Evolutionary conservation across 2,113 vertebrate species (phyloP).

Genomic region (Macquaria ambigua): DNA sequence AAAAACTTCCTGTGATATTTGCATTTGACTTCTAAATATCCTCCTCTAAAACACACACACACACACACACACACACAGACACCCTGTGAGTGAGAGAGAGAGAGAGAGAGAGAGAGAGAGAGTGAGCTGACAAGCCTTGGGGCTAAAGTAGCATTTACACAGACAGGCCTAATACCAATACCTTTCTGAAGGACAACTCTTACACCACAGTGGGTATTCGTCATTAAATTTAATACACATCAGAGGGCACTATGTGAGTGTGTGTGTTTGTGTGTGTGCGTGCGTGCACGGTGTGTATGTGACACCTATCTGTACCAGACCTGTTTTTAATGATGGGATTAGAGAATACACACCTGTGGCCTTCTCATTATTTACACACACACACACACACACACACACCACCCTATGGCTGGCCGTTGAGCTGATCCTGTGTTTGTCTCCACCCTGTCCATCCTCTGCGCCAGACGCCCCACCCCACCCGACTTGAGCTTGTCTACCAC

Average conservation of each 20-base stretch:
- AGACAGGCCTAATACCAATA: slow-evolving; percentile 49
- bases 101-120: slow-evolving; percentile 6
- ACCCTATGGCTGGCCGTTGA: not conserved
- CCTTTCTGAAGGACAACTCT: slow-evolving; percentile 52
- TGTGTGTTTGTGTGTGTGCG: not conserved
- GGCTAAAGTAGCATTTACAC: slow-evolving; percentile 63
- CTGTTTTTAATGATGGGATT: slow-evolving; percentile 79
- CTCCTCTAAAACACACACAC: slow-evolving; percentile 32
- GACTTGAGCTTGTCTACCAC: not conserved
- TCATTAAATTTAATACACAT: slow-evolving; percentile 59
- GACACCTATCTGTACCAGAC: slow-evolving; percentile 42
- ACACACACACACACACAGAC: slow-evolving; percentile 20
- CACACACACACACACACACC: not conserved
- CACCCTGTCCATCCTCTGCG: not conserved
- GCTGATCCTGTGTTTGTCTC: slow-evolving; percentile 9
- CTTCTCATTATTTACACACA: slow-evolving; percentile 51
- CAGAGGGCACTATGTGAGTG: slow-evolving; percentile 26
- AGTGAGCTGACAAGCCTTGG: slow-evolving; percentile 40
- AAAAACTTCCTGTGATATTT: slow-evolving; percentile 70
- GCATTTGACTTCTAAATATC: slow-evolving; percentile 75
- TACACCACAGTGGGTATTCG: slow-evolving; percentile 39
- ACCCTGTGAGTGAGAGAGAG: slow-evolving; percentile 4
- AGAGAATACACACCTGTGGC: slow-evolving; percentile 79
- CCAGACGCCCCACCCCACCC: not conserved
- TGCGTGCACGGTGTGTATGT: not conserved